phyloP scores from a whole-genome alignment of 1,140 invertebrate genomes.

The Carposina sasakii region DNA sequence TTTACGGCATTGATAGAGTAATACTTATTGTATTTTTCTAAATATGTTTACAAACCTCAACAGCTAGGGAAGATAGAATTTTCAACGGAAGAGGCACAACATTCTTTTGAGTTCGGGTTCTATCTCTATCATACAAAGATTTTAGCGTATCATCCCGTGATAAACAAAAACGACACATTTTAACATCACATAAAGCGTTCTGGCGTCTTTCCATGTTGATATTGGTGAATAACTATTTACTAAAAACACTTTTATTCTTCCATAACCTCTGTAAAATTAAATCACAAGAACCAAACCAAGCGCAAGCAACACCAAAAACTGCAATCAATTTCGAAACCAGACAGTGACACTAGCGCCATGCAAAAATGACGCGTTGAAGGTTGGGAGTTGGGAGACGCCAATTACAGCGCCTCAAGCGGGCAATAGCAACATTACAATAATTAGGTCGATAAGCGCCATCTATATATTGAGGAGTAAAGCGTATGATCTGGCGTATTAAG shows the following conservation, averaged over 20 bases:
- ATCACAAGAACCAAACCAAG: conserved; percentile 15
- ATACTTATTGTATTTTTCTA: too few species aligned
- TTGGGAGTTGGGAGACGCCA: conserved; percentile 15
- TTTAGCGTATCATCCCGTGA: conserved; percentile 73
- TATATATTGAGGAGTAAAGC: conserved; percentile 13
- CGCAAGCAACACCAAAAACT: background rate
- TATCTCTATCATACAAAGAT: conserved; percentile 78
- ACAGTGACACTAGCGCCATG: conserved; percentile 28
- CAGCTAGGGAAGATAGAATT: conserved; percentile 82
- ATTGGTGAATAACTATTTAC: background rate
- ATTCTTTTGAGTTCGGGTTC: conserved; percentile 70
- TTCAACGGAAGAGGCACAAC: conserved; percentile 78
- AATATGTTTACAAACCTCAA: conserved; percentile 76
- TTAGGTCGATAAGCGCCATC: too few species aligned
- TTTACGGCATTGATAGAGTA: too few species aligned
- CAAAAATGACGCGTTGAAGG: conserved; percentile 13
- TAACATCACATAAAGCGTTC: conserved; percentile 73
- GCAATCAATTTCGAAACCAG: background rate
- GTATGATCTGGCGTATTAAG: too few species aligned
- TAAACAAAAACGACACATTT: conserved; percentile 83
- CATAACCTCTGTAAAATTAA: conserved; percentile 43
- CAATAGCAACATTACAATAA: conserved; percentile 16
- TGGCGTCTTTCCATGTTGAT: conserved; percentile 75
- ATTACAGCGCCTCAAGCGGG: conserved; percentile 24
- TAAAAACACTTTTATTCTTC: too few species aligned